These are phyloP conservation scores for Lagenorhynchus albirostris DNA, from an alignment of 2,113 vertebrate genomes.

Conservation along the genomic window DNA sequence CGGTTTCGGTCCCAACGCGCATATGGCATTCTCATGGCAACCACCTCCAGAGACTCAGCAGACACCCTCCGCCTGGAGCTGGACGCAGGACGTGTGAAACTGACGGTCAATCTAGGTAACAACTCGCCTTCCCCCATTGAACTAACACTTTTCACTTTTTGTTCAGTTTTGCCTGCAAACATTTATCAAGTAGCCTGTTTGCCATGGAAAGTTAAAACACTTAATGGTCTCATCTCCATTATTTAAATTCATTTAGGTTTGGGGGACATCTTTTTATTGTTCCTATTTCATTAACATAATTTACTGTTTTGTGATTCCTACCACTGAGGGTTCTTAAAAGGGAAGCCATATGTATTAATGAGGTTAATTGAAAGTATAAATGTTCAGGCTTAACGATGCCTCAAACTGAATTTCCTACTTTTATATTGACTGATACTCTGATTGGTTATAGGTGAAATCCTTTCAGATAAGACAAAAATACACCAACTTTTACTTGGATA, in stretches of 20 bases:
- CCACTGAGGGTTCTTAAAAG: constrained; percentile 79
- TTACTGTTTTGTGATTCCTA: constrained; percentile 77
- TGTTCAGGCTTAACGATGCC: not conserved
- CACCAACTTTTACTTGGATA: not conserved
- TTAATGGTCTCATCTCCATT: constrained; percentile 63
- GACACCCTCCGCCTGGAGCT: constrained; percentile 96
- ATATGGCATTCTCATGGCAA: constrained; percentile 97
- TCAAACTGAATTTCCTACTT: not conserved
- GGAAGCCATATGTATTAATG: constrained; percentile 76
- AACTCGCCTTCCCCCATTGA: constrained; percentile 67
- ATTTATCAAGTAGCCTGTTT: constrained; percentile 81
- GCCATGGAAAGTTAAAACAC: constrained; percentile 75
- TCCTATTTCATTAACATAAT: constrained; percentile 69
- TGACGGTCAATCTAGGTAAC: constrained; percentile 99
- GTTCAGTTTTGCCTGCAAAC: constrained; percentile 85
- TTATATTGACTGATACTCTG: not conserved
- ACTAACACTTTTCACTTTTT: constrained; percentile 75
- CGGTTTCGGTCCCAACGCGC: constrained; percentile 95
- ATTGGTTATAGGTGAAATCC: not conserved
- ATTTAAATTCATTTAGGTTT: constrained; percentile 48
- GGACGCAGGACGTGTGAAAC: constrained; percentile 94
- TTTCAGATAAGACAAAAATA: not conserved
- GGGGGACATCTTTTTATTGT: constrained; percentile 69
- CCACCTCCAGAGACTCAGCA: constrained; percentile 94
- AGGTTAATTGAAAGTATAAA: constrained; percentile 4